Base-by-base conservation (phyloP, 1,140 invertebrate species). In the Eupeodes corollae region DNA sequence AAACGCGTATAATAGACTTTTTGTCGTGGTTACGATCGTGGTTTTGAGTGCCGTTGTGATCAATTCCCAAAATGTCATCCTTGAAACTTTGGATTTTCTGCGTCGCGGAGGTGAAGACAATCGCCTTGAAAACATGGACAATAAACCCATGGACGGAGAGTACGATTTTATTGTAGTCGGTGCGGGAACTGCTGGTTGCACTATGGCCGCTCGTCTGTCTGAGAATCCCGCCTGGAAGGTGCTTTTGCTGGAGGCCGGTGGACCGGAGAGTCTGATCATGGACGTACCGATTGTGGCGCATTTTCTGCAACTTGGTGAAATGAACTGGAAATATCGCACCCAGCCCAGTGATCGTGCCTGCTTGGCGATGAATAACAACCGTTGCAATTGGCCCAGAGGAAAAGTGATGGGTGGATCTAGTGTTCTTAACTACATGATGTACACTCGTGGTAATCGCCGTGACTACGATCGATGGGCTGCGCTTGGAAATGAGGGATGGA, bases 361-460 rank as follows among this genome's bases (percentile, higher is more conserved):
- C 26, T 49, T 68, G 26, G 66, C 73, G 0, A 72, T 74, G 54
- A 70, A 73, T 40, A 72, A 72, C 18, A 73, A 73, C 49, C 70
- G 70, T 21, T 78, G 86, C 58, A 79, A 82, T 46, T 86, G 78
- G 78, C 82, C 85, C 0, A 69, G 83, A 42, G 84, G 84, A 2
- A 87, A 86, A 63, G 82, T 85, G 0, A 75, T 88, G 56, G 90
- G 90, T 9, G 90, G 91, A 1, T 88, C 84, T 0, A 87, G 84
- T 39, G 84, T 86, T 0, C 66, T 94, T 0, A 93, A 95, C 60
- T 91, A 89, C 50, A 90, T 95, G 91, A 87, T 92, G 35, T 91
- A 91, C 53, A 86, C 88, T 0, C 14, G 91, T 55, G 87, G 89
- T 6, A 68, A 85, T 57, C 70, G 77, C 6, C 56, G 60, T 10